These are phyloP conservation scores for Microcebus ravelobensis DNA, from an alignment of 2,113 vertebrate species.

Conservation along the genomic window DNA sequence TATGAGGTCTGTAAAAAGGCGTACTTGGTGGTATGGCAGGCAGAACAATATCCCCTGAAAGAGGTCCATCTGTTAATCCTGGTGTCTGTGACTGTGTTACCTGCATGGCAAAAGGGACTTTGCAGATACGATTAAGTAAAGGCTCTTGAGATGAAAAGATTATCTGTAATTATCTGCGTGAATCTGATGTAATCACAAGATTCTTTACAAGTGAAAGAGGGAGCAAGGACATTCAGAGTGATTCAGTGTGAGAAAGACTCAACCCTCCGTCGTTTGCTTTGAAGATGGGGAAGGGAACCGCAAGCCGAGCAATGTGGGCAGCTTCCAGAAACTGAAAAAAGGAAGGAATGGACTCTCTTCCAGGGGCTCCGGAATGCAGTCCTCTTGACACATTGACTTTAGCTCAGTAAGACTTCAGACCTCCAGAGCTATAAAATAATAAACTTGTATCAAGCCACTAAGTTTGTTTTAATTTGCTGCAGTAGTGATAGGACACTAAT, in stretches of 20 bases:
- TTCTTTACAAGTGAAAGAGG: neutral
- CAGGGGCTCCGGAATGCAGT: neutral
- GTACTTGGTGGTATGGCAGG: neutral
- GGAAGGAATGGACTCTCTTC: too few relatives aligned
- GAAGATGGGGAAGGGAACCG: neutral
- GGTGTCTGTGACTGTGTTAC: neutral
- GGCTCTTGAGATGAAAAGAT: neutral
- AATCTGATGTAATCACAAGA: neutral
- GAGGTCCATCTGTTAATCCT: neutral
- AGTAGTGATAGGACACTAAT: neutral
- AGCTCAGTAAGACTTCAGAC: neutral
- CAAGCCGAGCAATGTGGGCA: neutral
- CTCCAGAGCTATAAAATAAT: neutral
- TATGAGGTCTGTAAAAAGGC: neutral
- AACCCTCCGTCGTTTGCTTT: neutral
- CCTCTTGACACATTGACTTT: neutral
- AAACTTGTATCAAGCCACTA: neutral
- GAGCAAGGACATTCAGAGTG: neutral
- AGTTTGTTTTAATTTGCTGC: neutral
- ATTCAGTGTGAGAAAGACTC: neutral
- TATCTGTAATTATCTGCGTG: neutral
- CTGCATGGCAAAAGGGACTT: neutral
- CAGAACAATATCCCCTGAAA: neutral
- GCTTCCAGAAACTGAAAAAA: neutral
- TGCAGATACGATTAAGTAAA: neutral